Evolutionary conservation across 1,140 invertebrate species (phyloP), one percentile per base, ranked within the genome.

Genomic region (Nylanderia fulva): DNA sequence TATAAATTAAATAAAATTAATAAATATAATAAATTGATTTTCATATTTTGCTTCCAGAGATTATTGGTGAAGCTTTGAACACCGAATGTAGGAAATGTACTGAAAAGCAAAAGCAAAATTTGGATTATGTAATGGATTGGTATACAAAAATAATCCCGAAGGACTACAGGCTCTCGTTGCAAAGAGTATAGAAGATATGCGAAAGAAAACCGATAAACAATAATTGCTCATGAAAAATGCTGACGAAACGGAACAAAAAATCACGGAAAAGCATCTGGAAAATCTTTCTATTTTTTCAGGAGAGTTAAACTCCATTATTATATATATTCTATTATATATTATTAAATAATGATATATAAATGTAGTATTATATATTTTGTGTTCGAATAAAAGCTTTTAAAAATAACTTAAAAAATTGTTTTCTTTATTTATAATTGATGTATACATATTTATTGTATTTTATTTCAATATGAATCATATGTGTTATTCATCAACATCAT

Each of bases 31-130:
- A 39, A 36, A 9, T n/a, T n/a, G 4, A 36, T 48, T 13, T n/a
- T 21, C n/a, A n/a, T 18, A 2, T 74, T 66, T 13, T 48, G n/a
- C 0, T 66, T 63, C 66, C 18, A 77, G 75, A 0, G 0, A 5
- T 64, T 21, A 0, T 77, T 8, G 7, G 13, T 7, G 60, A 66
- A 7, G 39, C 60, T 64, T 0, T 77, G 0, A 39, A 33, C 48
- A 36, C 42, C 36, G 29, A 68, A 39, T 79, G 75, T 45, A 68
- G 0, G 1, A 79, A 11, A 9, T 79, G 75, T 15, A 36, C 75
- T 1, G 75, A 79, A 39, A 79, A 68, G 15, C 75, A 79, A 39
- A 79, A 79, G 18, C 2, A 3, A 0, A 3, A 7, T 52, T 54
- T 79, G 3, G 42, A 79, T 0, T 2, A 0, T 4, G 7, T 79